These are phyloP conservation scores for Aphaenogaster rudis DNA, from an alignment of 1,140 invertebrate genomes.

Conservation along the genomic window DNA sequence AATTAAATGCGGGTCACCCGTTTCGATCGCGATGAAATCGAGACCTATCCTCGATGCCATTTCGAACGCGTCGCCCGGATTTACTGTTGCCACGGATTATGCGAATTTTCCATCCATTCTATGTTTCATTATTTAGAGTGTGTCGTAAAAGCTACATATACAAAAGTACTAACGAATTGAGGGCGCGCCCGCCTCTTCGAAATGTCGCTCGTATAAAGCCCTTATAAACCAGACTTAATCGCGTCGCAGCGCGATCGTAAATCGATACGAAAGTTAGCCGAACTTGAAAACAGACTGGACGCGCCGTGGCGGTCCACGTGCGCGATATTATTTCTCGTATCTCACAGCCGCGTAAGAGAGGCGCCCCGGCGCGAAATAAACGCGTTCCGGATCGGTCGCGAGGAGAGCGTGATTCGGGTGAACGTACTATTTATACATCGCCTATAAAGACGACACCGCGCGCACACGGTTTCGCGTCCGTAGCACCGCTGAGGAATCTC, in stretches of 20 bases:
- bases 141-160: not conserved
- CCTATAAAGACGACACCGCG: conserved; percentile 42
- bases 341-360: conserved; percentile 9
- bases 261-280: not conserved
- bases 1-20: not conserved
- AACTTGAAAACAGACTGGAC: not conserved
- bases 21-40: not conserved
- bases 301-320: conserved; percentile 3
- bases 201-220: not conserved
- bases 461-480: not conserved
- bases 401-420: conserved; percentile 57
- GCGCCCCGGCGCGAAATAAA: conserved; percentile 21
- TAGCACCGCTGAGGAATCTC: conserved; percentile 52
- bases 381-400: conserved; percentile 30
- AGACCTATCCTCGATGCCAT: not conserved
- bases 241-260: not conserved
- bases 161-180: not conserved
- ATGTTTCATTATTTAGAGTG: not conserved
- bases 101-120: not conserved
- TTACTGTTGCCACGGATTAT: not conserved
- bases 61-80: not conserved
- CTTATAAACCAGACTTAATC: not conserved
- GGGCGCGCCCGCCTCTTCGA: not conserved
- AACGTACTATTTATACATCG: conserved; percentile 72
- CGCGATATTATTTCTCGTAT: not conserved